phyloP scores from a whole-genome alignment of 2,113 vertebrate species.

The Delphinus delphis region DNA sequence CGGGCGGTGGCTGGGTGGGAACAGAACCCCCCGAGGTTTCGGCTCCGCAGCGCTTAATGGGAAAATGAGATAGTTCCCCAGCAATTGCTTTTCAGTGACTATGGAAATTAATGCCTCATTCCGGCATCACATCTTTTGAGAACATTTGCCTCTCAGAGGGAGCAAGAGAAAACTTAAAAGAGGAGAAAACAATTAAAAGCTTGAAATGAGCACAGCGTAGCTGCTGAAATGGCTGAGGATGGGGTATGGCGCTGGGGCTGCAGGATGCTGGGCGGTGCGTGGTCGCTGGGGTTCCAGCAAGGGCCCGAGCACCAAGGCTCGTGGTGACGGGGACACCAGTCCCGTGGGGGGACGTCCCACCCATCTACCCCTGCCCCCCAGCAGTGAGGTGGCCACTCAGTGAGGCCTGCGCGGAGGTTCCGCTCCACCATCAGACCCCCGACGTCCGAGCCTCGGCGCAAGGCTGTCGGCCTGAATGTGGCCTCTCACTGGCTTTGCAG shows the following conservation, averaged over 20 bases:
- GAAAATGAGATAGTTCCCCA: constrained; percentile 70
- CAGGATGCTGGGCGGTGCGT: background rate
- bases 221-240: background rate
- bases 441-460: rapidly evolving
- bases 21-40: constrained; percentile 43
- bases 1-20: rapidly evolving
- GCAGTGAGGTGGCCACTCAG: background rate
- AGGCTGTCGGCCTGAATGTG: rapidly evolving
- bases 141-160: constrained; percentile 18
- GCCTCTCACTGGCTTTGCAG: background rate
- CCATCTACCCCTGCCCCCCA: constrained; percentile 38
- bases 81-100: constrained; percentile 64
- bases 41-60: constrained; percentile 46
- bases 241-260: background rate
- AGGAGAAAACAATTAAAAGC: background rate
- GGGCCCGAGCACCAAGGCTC: constrained; percentile 53
- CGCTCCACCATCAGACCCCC: rapidly evolving
- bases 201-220: background rate
- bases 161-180: background rate
- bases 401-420: rapidly evolving
- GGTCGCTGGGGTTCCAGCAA: constrained; percentile 49
- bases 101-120: constrained; percentile 56
- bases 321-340: background rate
- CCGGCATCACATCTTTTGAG: constrained; percentile 52
- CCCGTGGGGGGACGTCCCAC: background rate